Conservation (phyloP, 2,888 invertebrate genomes). For the Agapetus fuscipes region DNA sequence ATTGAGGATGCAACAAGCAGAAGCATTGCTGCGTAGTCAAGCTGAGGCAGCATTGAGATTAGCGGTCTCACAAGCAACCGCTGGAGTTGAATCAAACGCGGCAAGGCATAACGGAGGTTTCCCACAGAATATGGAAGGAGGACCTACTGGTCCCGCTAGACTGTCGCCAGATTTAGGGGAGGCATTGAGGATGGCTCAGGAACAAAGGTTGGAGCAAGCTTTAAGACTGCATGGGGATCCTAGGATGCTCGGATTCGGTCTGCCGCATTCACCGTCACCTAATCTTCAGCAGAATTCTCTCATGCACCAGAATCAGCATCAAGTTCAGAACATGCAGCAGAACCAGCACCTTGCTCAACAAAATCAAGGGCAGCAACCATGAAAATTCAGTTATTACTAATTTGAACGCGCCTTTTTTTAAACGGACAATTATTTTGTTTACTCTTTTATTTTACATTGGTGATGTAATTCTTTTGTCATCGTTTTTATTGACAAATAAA, state of each 20-base stretch:
- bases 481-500: too few species aligned
- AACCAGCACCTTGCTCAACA: constrained; percentile 44
- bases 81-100: constrained; percentile 36
- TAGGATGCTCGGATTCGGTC: constrained; percentile 67
- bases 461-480: too few species aligned
- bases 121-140: constrained; percentile 34
- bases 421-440: constrained; percentile 4
- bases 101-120: constrained; percentile 41
- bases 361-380: constrained; percentile 49
- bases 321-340: constrained; percentile 26
- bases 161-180: constrained; percentile 62
- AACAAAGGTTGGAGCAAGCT: constrained; percentile 75
- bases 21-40: constrained; percentile 72
- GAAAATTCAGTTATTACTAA: constrained; percentile 78
- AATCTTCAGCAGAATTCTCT: constrained; percentile 34
- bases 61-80: constrained; percentile 65
- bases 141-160: constrained; percentile 37
- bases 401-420: constrained; percentile 25
- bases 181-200: constrained; percentile 60
- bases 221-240: constrained; percentile 72
- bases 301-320: constrained; percentile 33
- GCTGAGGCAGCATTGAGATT: constrained; percentile 76
- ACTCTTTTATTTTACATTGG: constrained; percentile 4
- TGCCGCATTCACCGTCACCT: constrained; percentile 36
- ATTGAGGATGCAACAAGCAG: constrained; percentile 66